Base-by-base conservation (phyloP, 2,888 invertebrate genomes). In the Acanthosoma haemorrhoidale region DNA sequence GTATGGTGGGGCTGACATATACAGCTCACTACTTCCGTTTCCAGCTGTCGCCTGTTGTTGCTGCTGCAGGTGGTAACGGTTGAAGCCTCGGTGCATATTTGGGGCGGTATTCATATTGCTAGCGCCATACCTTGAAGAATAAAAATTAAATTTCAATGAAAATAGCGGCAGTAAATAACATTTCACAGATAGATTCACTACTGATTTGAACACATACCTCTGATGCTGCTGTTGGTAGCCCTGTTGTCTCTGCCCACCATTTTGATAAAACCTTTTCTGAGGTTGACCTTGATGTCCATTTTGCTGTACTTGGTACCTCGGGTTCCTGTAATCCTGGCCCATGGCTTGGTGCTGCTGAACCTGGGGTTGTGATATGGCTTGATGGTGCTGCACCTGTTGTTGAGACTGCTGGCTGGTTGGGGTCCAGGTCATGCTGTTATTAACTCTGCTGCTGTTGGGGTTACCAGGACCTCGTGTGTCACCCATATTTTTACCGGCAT, bases 271-370 rank as follows among this genome's bases (percentile, higher is more conserved):
- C 15, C 64, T 29, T 29, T 31, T 58, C 25, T 57, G 41, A n/a
- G 13, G 41, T 18, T 51, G 61, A 6, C 34, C 32, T 11, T 61
- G 32, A 21, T 36, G 32, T 15, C 61, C 61, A n/a, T 61, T 61
- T 18, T 61, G 32, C 1, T 84, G 86, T 21, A 85, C 85, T 76
- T 85, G 84, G 21, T 83, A 83, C 57, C 84, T 83, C 72, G 79
- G 77, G 67, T 82, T 83, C 9, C 76, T 77, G 6, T 61, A 61
- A n/a, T 61, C 61, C 11, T 61, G 61, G 0, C 34, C 61, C 34
- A 61, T 36, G n/a, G 18, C 1, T 9, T 64, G 21, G 21, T 39
- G 41, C 11, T 64, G 64, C 11, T 64, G 64, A n/a, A 34, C 73
- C 85, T 84, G 75, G 83, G 83, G 74, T 81, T 80, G 73, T 82